Percentiles rank a stretch among this genome's conserved stretches.
Conservation (phyloP, 2,113 vertebrate genomes). For the Burhinus oedicnemus region DNA sequence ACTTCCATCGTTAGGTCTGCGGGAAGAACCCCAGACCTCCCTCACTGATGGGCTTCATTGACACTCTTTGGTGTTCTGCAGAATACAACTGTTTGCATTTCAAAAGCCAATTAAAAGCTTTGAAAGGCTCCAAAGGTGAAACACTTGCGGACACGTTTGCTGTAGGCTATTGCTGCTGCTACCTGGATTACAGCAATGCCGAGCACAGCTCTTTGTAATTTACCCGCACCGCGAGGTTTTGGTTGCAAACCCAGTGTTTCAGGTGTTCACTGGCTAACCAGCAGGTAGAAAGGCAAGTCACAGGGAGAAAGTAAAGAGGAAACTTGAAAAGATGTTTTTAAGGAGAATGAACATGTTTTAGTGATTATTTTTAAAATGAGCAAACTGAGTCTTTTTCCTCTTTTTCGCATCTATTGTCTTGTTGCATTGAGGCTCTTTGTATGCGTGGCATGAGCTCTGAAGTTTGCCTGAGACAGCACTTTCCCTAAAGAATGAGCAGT, state of each 20-base stretch:
- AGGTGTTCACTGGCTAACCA: background rate
- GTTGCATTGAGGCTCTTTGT: background rate
- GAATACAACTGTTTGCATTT: background rate
- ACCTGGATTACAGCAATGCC: fast-evolving
- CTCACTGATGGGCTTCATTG: fast-evolving
- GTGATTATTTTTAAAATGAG: background rate
- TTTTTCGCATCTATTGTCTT: too few relatives aligned
- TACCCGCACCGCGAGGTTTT: fast-evolving
- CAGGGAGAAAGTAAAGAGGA: background rate
- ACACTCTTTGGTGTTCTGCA: background rate
- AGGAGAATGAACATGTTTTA: background rate
- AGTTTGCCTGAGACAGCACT: background rate
- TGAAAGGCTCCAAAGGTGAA: background rate
- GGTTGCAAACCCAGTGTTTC: background rate
- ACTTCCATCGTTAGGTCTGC: fast-evolving
- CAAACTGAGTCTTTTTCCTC: background rate
- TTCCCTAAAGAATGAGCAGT: background rate
- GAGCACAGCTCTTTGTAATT: background rate
- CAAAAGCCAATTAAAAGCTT: background rate
- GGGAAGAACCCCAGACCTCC: background rate
- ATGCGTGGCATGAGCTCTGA: fast-evolving
- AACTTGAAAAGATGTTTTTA: background rate
- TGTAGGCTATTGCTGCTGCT: background rate
- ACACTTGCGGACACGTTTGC: background rate
- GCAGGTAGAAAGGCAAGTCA: background rate